phyloP scores from a whole-genome alignment of 1,140 invertebrate species.

The Solenopsis fugax region DNA sequence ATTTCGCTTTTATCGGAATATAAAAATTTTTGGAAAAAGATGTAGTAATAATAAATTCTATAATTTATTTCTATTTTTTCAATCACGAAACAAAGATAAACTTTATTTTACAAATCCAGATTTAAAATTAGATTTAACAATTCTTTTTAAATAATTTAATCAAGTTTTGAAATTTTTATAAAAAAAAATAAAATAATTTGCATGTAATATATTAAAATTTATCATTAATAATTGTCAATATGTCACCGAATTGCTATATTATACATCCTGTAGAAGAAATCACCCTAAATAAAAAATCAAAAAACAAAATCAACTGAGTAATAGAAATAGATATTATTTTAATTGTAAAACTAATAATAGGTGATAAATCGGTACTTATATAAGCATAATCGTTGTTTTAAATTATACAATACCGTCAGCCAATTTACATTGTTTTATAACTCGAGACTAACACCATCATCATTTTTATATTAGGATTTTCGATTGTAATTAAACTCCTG shows the following conservation, averaged over 20 bases:
- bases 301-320: not conserved
- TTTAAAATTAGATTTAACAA: not conserved
- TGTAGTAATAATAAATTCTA: not conserved
- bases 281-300: not conserved
- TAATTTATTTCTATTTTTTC: not conserved
- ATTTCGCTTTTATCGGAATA: not conserved
- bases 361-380: not conserved
- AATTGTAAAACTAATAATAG: not conserved
- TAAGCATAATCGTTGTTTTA: not conserved
- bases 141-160: slow-evolving; percentile 4
- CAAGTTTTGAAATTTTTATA: not conserved
- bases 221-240: not conserved
- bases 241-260: not conserved
- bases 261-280: too few species aligned
- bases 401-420: not conserved
- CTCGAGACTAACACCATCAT: not conserved
- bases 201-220: not conserved
- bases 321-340: not conserved
- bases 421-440: not conserved
- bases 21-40: not conserved
- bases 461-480: not conserved
- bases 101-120: too few species aligned
- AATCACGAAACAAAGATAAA: not conserved
- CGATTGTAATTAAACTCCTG: not conserved
- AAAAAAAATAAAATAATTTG: slow-evolving; percentile 5